Evolutionary conservation across 2,113 vertebrate species (phyloP), one percentile per base, ranked within the genome.

Genomic region (Naja naja): DNA sequence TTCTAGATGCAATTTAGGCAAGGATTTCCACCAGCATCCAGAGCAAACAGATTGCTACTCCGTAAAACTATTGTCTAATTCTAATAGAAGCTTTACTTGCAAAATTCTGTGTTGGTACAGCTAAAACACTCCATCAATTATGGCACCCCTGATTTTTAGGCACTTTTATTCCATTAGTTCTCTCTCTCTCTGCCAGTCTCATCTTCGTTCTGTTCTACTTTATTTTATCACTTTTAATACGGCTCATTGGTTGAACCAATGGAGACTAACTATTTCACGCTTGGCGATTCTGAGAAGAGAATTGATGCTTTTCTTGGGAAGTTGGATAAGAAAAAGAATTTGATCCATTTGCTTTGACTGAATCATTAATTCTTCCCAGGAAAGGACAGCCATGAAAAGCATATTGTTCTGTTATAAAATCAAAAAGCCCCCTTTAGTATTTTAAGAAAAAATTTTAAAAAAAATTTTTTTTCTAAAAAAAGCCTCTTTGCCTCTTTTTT

Each of bases 221-320:
- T 81, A 81, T 81, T 81, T 81, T 81, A 81, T 81, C 74, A 20
- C 34, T 81, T 81, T 81, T 43, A 3, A 20, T 22, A 22, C 7
- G 34, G 74, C 34, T 81, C 34, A 39, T 81, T 81, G 34, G 18
- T 3, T 81, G 34, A 22, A 81, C 34, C 74, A 43, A 81, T 81
- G 34, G 34, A 81, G 74, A 81, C 34, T 8, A 81, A 81, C 34
- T 81, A 20, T 81, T 39, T 81, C 55, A 56, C 39, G 20, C 56
- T 27, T 89, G 91, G 93, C 45, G 53, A 91, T 54, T 69, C 45
- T 94, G 60, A 91, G 11, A 95, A 69, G 69, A 88, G 43, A 93
- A 95, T 55, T 52, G 60, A 22, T 47, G 69, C 3, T 0, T 30
- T 58, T 94, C 90, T 93, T 90, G 58, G 92, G 60, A 20, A 7